Conservation (phyloP, 2,797 vertebrate species). For the Synaphobranchus kaupii region DNA sequence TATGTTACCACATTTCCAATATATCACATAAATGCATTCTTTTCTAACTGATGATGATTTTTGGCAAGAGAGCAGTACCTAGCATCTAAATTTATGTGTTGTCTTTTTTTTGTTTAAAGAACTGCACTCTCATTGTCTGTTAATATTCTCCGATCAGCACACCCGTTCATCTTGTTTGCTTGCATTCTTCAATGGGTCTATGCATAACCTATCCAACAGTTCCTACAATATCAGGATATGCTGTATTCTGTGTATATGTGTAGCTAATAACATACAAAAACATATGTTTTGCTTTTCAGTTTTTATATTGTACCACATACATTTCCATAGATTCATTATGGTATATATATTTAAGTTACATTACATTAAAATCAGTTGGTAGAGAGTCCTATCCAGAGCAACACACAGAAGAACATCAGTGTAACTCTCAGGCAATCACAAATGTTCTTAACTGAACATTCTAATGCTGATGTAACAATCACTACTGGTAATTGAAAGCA, state of each 20-base stretch:
- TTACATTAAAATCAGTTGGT: too few species aligned
- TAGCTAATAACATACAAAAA: not conserved
- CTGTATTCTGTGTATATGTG: not conserved
- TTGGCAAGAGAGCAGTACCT: not conserved
- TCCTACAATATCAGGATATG: not conserved
- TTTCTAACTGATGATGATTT: not conserved
- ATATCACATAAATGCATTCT: not conserved
- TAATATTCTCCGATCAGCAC: not conserved
- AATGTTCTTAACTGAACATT: too few species aligned
- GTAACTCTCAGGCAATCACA: not conserved
- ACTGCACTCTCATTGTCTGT: not conserved
- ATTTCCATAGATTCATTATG: too few species aligned
- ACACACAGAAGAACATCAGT: not conserved
- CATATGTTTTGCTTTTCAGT: not conserved
- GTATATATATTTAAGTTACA: too few species aligned
- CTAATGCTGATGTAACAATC: too few species aligned
- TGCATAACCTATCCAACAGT: not conserved
- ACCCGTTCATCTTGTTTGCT: not conserved
- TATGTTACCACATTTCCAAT: not conserved
- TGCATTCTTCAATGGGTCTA: not conserved
- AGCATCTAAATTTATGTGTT: not conserved
- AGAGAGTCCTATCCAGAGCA: not conserved
- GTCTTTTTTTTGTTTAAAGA: not conserved
- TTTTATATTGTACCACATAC: not conserved
- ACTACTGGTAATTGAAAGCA: too few species aligned